Base-by-base conservation (phyloP, 2,797 vertebrate species). In the Ataeniobius toweri region DNA sequence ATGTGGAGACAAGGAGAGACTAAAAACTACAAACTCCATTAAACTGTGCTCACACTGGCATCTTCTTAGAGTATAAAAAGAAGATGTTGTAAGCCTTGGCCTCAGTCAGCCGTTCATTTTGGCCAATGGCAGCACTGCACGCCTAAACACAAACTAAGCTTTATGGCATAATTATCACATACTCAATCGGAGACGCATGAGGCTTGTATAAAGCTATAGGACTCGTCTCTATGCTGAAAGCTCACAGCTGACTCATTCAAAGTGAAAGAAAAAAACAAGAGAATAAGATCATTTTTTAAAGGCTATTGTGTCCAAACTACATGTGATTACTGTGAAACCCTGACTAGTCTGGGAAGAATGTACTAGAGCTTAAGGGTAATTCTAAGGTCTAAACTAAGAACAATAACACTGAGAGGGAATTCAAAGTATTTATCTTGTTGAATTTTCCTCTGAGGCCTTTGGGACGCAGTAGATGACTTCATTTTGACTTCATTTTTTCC, bases 151-250 rank as follows among this genome's bases (percentile, higher is more conserved):
- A 87, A 89, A 85, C 77, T 58, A 71, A 73, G 74, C 76, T 89
- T 90, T 74, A 85, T 89, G 78, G 88, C 79, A 86, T 90, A 86
- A 91, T 93, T 89, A 92, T 88, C 90, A 92, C 89, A 77, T 88
- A 88, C 83, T 91, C 81, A 90, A 85, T 69, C 81, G 70, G 73
- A 86, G 63, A 85, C 80, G 82, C 82, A 56, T 78, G 89, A 84
- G 83, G 82, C 76, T 89, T 76, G 73, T 79, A 80, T 85, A 87
- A 90, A 89, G 76, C 80, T 80, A 56, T 67, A 77, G 18, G 50
- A 80, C 75, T 81, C 78, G 81, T 80, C 84, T 76, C 73, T 55
- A 74, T 73, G 77, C 78, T 51, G 75, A 24, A 67, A 73, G 81
- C 80, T n/a, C 44, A 83, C 74, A 74, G 82, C 71, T 77, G 86